phyloP scores from a whole-genome alignment of 1,140 invertebrate genomes.

The Oryctes rhinoceros region DNA sequence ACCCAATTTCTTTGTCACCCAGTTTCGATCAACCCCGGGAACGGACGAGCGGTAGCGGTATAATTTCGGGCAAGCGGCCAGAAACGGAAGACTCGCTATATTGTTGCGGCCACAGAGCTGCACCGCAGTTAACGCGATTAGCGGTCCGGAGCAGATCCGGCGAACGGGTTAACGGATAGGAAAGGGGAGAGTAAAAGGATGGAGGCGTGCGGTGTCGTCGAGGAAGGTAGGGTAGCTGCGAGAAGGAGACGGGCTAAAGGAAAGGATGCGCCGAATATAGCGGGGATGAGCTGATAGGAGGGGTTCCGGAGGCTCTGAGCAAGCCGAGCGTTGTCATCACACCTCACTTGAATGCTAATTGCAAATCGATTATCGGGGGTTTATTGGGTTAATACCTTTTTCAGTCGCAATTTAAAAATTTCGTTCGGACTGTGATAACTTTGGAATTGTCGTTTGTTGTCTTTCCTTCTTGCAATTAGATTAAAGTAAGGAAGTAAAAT shows the following conservation, averaged over 20 bases:
- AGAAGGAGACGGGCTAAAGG: not conserved
- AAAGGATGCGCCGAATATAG: not conserved
- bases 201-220: constrained; percentile 7
- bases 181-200: not conserved
- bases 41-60: not conserved
- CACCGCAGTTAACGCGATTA: constrained; percentile 30
- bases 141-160: constrained; percentile 14
- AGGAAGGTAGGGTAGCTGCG: not conserved
- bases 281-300: not conserved
- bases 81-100: constrained; percentile 22
- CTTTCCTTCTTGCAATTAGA: not conserved
- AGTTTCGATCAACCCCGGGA: not conserved
- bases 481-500: too few species aligned
- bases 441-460: not conserved
- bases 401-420: constrained; percentile 8
- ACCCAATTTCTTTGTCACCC: not conserved
- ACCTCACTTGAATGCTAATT: constrained; percentile 32
- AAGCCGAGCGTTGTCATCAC: constrained; percentile 24
- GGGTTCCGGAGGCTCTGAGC: not conserved
- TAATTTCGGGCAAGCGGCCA: constrained; percentile 24
- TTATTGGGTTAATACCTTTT: constrained; percentile 28
- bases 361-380: constrained; percentile 26
- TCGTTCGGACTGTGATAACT: not conserved
- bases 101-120: constrained; percentile 30
- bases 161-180: constrained; percentile 27